phyloP scores from a whole-genome alignment of 2,113 vertebrate genomes.

The Ceuthmochares aereus region DNA sequence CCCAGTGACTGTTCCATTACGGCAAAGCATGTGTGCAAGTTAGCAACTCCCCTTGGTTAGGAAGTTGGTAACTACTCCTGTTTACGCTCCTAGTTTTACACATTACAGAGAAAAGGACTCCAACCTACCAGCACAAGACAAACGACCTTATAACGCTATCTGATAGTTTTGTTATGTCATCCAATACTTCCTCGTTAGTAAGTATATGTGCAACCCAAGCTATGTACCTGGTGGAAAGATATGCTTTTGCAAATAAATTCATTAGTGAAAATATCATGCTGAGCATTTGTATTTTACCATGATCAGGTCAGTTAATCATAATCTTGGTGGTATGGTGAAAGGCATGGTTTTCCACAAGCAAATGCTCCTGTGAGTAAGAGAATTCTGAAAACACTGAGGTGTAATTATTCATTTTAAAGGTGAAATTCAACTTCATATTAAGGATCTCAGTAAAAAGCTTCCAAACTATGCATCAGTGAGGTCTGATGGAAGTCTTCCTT shows the following conservation, averaged over 20 bases:
- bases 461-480: not conserved
- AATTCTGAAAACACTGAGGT: not conserved
- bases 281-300: not conserved
- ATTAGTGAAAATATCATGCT: not conserved
- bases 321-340: not conserved
- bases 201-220: not conserved
- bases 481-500: not conserved
- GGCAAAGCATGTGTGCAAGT: accelerated
- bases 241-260: not conserved
- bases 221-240: not conserved
- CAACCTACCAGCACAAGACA: not conserved
- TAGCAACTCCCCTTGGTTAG: not conserved
- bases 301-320: not conserved
- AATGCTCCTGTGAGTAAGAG: not conserved
- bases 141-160: not conserved
- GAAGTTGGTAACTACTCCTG: not conserved
- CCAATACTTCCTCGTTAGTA: not conserved
- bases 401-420: not conserved
- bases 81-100: not conserved
- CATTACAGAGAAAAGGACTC: not conserved
- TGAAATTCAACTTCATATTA: not conserved
- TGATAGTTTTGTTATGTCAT: not conserved
- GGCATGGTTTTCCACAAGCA: not conserved
- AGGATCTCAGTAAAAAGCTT: not conserved
- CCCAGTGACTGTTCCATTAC: not conserved